Evolutionary conservation across 2,113 vertebrate genomes (phyloP).

Genomic region (Corynorhinus townsendii): DNA sequence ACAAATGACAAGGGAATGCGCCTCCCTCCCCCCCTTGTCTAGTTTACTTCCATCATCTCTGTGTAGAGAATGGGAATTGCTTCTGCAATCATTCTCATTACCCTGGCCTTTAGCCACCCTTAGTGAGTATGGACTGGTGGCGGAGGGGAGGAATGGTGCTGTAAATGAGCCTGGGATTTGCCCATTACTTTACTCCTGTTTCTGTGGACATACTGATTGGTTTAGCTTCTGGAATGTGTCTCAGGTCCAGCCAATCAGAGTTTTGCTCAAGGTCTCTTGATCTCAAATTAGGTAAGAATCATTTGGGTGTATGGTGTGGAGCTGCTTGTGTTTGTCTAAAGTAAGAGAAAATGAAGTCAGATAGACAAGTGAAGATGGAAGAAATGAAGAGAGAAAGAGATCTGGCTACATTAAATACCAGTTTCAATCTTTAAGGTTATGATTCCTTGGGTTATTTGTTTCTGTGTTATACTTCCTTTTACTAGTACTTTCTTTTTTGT

Average conservation of each 20-base stretch:
- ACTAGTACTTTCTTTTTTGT: background rate
- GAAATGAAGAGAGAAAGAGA: background rate
- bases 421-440: background rate
- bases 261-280: background rate
- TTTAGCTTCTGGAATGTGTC: background rate
- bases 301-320: background rate
- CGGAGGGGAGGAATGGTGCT: too few relatives aligned
- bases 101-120: background rate
- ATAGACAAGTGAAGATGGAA: background rate
- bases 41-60: background rate
- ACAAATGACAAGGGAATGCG: background rate
- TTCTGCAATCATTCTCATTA: background rate
- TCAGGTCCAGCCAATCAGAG: background rate
- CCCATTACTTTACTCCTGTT: background rate
- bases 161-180: background rate
- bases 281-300: background rate
- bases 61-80: background rate
- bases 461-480: background rate
- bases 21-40: background rate
- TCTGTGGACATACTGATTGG: background rate
- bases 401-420: background rate
- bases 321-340: background rate
- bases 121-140: background rate
- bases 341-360: background rate
- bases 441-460: background rate